Conservation (phyloP, 2,113 vertebrate species). For the Pterophyllum scalare region DNA sequence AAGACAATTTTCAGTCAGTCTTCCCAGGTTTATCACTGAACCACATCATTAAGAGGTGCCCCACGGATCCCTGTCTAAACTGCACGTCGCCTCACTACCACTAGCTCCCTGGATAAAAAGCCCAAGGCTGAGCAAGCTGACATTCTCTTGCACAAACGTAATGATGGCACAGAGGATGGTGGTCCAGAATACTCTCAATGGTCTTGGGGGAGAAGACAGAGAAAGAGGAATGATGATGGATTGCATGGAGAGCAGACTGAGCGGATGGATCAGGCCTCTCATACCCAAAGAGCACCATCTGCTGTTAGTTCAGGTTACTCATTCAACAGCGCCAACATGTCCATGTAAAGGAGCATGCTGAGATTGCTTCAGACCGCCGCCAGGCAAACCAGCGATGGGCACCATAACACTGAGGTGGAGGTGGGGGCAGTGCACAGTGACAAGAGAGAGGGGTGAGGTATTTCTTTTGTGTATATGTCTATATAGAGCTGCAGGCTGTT, state of each 20-base stretch:
- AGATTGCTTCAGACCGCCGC: slow-evolving; percentile 65
- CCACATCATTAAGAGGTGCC: slow-evolving; percentile 77
- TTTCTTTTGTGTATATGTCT: slow-evolving; percentile 17
- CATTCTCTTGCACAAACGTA: slow-evolving; percentile 76
- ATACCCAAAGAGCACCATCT: slow-evolving; percentile 86
- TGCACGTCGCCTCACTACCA: slow-evolving; percentile 52
- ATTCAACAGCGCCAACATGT: slow-evolving; percentile 66
- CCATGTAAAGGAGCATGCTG: slow-evolving; percentile 64
- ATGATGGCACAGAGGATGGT: slow-evolving; percentile 77
- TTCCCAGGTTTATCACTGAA: slow-evolving; percentile 71
- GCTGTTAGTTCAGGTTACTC: slow-evolving; percentile 80
- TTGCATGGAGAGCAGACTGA: slow-evolving; percentile 68
- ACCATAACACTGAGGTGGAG: slow-evolving; percentile 39
- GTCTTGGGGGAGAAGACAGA: slow-evolving; percentile 66
- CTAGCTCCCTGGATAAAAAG: slow-evolving; percentile 72
- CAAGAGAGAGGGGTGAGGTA: slow-evolving; percentile 41
- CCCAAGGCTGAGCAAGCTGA: slow-evolving; percentile 74
- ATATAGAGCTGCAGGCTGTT: not conserved
- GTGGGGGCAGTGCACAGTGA: slow-evolving; percentile 7
- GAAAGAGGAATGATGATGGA: slow-evolving; percentile 79
- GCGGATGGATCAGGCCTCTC: slow-evolving; percentile 61
- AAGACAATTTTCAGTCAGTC: slow-evolving; percentile 64
- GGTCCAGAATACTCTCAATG: slow-evolving; percentile 71
- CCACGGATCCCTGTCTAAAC: slow-evolving; percentile 73
- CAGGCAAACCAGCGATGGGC: slow-evolving; percentile 50